phyloP scores from a whole-genome alignment of 2,797 vertebrate species.

The Huso huso region DNA sequence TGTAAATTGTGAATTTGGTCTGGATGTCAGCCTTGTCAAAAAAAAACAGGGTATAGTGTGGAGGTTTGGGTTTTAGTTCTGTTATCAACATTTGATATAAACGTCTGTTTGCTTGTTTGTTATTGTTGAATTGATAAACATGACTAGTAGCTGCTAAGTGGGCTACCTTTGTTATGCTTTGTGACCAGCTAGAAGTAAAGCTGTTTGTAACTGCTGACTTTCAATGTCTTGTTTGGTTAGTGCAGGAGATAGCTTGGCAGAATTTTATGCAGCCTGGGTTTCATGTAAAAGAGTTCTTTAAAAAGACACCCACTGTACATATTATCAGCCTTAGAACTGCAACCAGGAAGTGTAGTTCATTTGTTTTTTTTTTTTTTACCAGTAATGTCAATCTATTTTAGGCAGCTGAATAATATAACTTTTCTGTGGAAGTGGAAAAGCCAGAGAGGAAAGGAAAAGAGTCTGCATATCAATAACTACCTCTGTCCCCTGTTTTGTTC shows the following conservation, averaged over 20 bases:
- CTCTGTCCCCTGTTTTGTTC: constrained; percentile 87
- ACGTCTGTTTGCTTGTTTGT: not conserved
- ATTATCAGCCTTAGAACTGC: constrained; percentile 23
- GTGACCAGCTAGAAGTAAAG: not conserved
- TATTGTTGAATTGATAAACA: not conserved
- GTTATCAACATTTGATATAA: not conserved
- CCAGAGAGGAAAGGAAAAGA: constrained; percentile 38
- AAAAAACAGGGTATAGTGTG: constrained; percentile 1
- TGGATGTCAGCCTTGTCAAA: not conserved
- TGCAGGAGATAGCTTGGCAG: too few species aligned
- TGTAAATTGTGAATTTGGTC: constrained; percentile 9
- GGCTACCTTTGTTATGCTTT: not conserved
- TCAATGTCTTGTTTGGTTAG: too few species aligned
- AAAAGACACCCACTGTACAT: constrained; percentile 27
- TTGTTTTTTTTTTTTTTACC: constrained; percentile 26
- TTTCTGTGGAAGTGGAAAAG: constrained; percentile 30
- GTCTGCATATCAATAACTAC: constrained; percentile 95
- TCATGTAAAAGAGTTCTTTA: too few species aligned
- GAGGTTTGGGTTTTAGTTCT: not conserved
- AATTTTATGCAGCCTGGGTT: too few species aligned
- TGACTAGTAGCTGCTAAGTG: not conserved
- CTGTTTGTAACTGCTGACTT: too few species aligned
- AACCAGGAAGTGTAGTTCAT: constrained; percentile 30
- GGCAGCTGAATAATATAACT: constrained; percentile 22
- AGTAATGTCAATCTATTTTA: constrained; percentile 14